Percentiles rank a stretch among this genome's conserved stretches.
Conservation (phyloP, 2,797 vertebrate genomes). For the Brachyrhaphis roseni region DNA sequence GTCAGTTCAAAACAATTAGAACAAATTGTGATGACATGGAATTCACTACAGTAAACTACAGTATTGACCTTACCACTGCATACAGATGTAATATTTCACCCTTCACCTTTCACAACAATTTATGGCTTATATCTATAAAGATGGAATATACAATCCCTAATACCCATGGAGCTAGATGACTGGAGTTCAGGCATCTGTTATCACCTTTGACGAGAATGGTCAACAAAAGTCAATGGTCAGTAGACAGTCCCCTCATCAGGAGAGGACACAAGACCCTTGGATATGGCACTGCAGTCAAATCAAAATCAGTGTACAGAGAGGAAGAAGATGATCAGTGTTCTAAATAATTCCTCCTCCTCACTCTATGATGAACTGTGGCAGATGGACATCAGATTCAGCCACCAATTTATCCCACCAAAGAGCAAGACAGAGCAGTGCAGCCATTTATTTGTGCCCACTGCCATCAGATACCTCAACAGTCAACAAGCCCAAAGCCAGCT, state of each 20-base stretch:
- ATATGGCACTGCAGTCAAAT: conserved; percentile 19
- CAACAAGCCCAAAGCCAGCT: conserved; percentile 54
- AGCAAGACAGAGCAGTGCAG: conserved; percentile 43
- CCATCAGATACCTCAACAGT: conserved; percentile 34
- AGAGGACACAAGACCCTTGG: not conserved
- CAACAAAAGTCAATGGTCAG: not conserved
- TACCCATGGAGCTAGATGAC: not conserved
- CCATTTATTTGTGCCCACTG: conserved; percentile 29
- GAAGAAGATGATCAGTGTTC: conserved; percentile 33
- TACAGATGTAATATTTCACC: not conserved
- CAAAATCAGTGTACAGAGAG: conserved; percentile 38
- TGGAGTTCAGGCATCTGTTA: too few species aligned
- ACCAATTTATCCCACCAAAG: conserved; percentile 45
- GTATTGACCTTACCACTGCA: not conserved
- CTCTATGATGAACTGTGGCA: conserved; percentile 48
- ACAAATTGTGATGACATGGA: not conserved
- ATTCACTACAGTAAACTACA: not conserved
- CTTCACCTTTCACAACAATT: not conserved
- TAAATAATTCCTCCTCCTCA: conserved; percentile 42
- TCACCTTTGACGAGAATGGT: not conserved
- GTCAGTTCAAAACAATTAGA: not conserved
- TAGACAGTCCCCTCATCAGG: not conserved
- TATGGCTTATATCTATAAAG: conserved; percentile 8
- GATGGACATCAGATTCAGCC: conserved; percentile 56
- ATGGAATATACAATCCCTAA: not conserved